These are phyloP conservation scores for Kradibia gibbosae DNA, from an alignment of 1,140 invertebrate species.

Conservation along the genomic window DNA sequence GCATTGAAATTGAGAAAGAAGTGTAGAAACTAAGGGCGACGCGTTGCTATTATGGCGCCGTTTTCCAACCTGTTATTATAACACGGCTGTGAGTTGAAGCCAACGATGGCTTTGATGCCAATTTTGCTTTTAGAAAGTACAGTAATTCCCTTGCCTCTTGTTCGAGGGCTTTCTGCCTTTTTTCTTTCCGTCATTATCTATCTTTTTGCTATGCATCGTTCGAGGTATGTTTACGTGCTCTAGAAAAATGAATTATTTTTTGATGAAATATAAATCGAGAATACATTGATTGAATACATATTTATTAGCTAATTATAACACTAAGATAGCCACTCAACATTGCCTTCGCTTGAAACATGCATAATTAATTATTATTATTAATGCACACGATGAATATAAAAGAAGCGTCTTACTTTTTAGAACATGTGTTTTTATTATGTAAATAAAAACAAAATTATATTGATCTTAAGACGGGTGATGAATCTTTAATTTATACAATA, in stretches of 20 bases:
- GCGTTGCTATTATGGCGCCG: conserved; percentile 26
- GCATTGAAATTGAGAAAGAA: conserved; percentile 28
- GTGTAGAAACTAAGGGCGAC: conserved; percentile 11
- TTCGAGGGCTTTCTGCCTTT: neutral
- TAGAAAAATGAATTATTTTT: neutral
- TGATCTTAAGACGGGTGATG: too few species aligned
- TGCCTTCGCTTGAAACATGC: neutral
- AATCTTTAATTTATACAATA: too few species aligned
- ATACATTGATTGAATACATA: neutral
- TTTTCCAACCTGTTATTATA: conserved; percentile 26
- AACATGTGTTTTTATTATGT: too few species aligned
- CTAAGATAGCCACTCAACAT: neutral
- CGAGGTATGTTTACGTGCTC: too few species aligned
- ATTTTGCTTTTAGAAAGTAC: conserved; percentile 43
- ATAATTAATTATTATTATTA: too few species aligned
- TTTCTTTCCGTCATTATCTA: neutral
- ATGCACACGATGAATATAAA: too few species aligned
- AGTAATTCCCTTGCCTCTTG: neutral
- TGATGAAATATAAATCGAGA: neutral
- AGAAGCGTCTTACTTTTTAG: too few species aligned
- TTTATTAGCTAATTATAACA: neutral
- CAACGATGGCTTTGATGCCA: neutral
- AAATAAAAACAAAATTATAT: too few species aligned
- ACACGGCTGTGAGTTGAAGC: conserved; percentile 14
- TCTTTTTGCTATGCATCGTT: neutral